Evolutionary conservation across 2,888 invertebrate species (phyloP).

Genomic region (Calameuta pallipes): DNA sequence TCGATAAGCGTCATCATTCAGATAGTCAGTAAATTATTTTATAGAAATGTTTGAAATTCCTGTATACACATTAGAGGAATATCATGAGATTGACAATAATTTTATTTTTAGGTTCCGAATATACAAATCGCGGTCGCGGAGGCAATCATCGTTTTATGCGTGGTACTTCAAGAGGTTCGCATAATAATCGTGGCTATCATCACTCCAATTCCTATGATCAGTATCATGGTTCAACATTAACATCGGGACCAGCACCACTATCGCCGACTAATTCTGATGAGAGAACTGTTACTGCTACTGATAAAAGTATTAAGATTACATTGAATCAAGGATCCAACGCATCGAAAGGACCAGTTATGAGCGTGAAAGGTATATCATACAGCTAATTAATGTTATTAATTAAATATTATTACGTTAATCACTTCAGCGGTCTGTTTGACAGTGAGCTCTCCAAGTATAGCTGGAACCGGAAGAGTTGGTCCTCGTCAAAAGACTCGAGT

Average conservation of each 20-base stretch:
- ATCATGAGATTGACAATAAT: background rate
- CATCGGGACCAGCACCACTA: slow-evolving; percentile 27
- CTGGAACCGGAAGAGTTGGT: slow-evolving; percentile 65
- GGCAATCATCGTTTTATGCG: slow-evolving; percentile 39
- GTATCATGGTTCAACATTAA: slow-evolving; percentile 36
- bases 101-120: slow-evolving; percentile 36
- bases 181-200: slow-evolving; percentile 44
- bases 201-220: slow-evolving; percentile 44
- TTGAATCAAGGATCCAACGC: slow-evolving; percentile 44
- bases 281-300: slow-evolving; percentile 46
- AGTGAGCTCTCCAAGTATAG: slow-evolving; percentile 63
- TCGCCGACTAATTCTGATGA: slow-evolving; percentile 41
- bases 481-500: slow-evolving; percentile 60
- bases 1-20: slow-evolving; percentile 46
- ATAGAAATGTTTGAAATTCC: background rate
- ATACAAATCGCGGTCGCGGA: slow-evolving; percentile 39
- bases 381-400: background rate
- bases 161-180: slow-evolving; percentile 37
- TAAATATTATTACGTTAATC: background rate
- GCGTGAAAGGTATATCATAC: slow-evolving; percentile 53
- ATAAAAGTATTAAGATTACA: slow-evolving; percentile 53
- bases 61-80: background rate
- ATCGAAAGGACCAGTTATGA: slow-evolving; percentile 54
- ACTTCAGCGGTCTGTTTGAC: slow-evolving; percentile 25
- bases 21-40: slow-evolving; percentile 23